Evolutionary conservation across 2,113 vertebrate species (phyloP), one percentile per base, ranked within the genome.

Genomic region (Salvator merianae): DNA sequence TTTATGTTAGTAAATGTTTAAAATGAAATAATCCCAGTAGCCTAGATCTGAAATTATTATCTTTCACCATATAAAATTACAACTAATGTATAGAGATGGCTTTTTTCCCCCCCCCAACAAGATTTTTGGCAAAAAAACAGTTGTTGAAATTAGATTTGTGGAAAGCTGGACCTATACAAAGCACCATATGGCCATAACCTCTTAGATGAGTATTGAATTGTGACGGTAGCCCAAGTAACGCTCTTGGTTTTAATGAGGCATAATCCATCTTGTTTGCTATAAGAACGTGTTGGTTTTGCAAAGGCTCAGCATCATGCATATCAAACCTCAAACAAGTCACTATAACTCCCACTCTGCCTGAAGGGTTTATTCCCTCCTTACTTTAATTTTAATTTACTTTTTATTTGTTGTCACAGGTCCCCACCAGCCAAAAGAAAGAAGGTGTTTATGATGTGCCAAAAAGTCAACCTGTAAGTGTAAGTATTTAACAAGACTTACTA

Each of bases 361-460:
- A 59, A 59, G 13, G 16, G n/a, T 62, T 6, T 22, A 14, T 14
- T 20, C 16, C n/a, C 3, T 20, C 22, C 4, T 28, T 81, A 1
- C 76, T 63, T 80, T 74, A 22, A 28, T 81, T 1, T 4, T 89
- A 84, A 91, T 77, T 75, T 63, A 22, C 0, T 1, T 76, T 91
- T 91, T 83, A 53, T 90, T 93, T 93, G 32, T 55, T 87, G 1
- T 91, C 88, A 20, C 94, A 99, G 99, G 98, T 99, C 95, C 99
- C 99, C 92, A 99, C 98, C 97, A 99, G 98, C 97, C 99, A 99
- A 96, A 99, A 99, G 97, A 99, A 99, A 94, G 99, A 99, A 97
- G 99, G 98, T 96, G 98, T 99, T 96, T 99, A 99, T 98, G 99
- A 99, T 93, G 98, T 99, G 96, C 99, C 99, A 97, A 99, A 99